These are phyloP conservation scores for Heterodera schachtii DNA, from an alignment of 1,140 invertebrate genomes.

Conservation along the genomic window DNA sequence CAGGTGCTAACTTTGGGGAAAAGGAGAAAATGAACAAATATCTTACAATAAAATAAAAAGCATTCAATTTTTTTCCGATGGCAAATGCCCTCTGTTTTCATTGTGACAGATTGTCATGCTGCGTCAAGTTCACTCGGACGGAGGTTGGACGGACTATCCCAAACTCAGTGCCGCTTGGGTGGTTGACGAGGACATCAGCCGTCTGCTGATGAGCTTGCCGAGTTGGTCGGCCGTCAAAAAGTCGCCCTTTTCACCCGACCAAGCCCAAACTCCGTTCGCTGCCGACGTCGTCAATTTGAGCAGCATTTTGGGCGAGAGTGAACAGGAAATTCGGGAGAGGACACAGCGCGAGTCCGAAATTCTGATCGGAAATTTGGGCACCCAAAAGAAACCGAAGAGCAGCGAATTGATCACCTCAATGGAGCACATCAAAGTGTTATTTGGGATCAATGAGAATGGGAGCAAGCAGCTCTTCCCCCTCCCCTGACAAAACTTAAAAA, in stretches of 20 bases:
- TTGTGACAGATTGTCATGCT: conserved; percentile 52
- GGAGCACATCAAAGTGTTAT: conserved; percentile 64
- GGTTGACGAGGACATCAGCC: conserved; percentile 88
- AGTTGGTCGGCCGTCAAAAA: conserved; percentile 47
- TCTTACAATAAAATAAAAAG: too few species aligned
- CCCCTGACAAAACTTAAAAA: too few species aligned
- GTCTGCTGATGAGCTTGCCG: conserved; percentile 72
- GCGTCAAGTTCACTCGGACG: conserved; percentile 30
- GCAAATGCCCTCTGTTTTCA: too few species aligned
- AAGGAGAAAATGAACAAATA: not conserved
- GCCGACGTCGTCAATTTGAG: conserved; percentile 19
- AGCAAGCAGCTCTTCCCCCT: too few species aligned
- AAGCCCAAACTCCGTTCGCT: conserved; percentile 29
- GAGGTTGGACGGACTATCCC: conserved; percentile 70
- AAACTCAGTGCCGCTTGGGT: conserved; percentile 87
- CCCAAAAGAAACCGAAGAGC: conserved; percentile 49
- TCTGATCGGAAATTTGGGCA: conserved; percentile 71
- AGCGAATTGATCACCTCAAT: conserved; percentile 60
- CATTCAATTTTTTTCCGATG: too few species aligned
- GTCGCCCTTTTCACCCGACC: conserved; percentile 32
- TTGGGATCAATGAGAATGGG: too few species aligned
- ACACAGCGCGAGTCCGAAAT: conserved; percentile 88
- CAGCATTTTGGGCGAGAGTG: conserved; percentile 29
- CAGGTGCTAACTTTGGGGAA: not conserved
- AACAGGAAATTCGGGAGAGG: conserved; percentile 74